Evolutionary conservation across 2,797 vertebrate species (phyloP).

Genomic region (Heteromormyrus szaboi): DNA sequence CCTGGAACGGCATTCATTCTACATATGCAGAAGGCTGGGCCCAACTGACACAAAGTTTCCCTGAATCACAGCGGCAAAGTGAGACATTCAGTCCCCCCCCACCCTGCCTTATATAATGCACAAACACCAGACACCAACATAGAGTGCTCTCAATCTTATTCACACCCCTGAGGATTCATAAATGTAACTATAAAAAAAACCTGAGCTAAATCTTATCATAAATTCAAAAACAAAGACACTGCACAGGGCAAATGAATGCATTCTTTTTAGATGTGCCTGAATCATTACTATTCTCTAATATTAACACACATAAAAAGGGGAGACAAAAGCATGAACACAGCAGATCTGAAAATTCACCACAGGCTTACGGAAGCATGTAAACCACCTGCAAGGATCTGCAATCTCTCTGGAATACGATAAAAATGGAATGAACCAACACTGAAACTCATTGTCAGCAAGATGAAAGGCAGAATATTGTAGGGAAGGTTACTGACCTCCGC

Average conservation of each 20-base stretch:
- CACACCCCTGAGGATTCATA: constrained; percentile 2
- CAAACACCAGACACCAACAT: neutral
- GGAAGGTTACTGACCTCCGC: neutral
- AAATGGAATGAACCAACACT: neutral
- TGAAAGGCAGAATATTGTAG: neutral
- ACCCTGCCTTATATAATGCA: constrained; percentile 3
- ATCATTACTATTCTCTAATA: neutral
- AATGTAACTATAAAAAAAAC: neutral
- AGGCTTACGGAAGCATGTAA: neutral
- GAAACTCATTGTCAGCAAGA: neutral
- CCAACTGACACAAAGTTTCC: constrained; percentile 6
- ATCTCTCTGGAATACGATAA: neutral
- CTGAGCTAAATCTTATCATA: neutral
- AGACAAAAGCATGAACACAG: neutral
- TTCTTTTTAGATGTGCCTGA: neutral
- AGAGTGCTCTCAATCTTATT: neutral
- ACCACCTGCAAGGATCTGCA: neutral
- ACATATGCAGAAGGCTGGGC: neutral
- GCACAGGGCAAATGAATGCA: neutral
- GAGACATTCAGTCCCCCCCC: neutral
- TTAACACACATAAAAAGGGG: neutral
- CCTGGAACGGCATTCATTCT: neutral
- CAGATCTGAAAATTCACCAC: neutral
- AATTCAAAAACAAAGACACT: neutral
- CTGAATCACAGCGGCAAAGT: neutral